These are phyloP conservation scores for Ellobius talpinus DNA, from an alignment of 2,113 vertebrate genomes.

Conservation along the genomic window DNA sequence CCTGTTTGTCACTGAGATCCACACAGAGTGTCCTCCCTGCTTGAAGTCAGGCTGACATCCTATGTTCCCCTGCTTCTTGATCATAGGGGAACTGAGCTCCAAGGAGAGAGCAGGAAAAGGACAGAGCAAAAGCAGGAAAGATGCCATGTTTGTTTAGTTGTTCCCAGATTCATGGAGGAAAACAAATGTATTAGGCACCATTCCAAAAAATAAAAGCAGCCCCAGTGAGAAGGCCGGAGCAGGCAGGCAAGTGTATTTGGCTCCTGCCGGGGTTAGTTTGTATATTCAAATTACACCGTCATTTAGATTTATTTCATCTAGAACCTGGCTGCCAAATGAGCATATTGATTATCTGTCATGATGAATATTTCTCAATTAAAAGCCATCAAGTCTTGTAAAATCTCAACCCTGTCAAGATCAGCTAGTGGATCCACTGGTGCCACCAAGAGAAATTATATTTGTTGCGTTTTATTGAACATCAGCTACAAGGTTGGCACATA, in stretches of 20 bases:
- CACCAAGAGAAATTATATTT: neutral
- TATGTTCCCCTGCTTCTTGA: rapidly evolving
- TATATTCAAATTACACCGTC: conserved; percentile 74
- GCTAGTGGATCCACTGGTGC: neutral
- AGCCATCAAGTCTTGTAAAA: conserved; percentile 72
- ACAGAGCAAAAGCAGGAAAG: neutral
- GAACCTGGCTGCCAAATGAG: conserved; percentile 76
- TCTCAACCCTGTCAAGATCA: conserved; percentile 47
- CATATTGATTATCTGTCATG: conserved; percentile 75
- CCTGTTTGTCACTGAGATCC: conserved; percentile 66
- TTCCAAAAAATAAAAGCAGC: neutral
- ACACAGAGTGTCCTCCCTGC: conserved; percentile 60
- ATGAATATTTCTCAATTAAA: conserved; percentile 81
- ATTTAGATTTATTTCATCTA: conserved; percentile 77
- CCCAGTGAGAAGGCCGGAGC: neutral
- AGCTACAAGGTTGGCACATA: neutral
- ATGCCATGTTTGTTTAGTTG: neutral
- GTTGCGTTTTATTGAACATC: neutral
- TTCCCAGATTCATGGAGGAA: neutral
- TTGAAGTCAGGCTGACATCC: neutral
- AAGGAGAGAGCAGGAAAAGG: conserved; percentile 5
- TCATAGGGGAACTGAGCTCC: neutral
- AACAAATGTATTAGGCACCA: conserved; percentile 45
- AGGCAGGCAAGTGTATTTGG: conserved; percentile 54
- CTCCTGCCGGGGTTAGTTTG: conserved; percentile 74